Evolutionary conservation across 2,113 vertebrate genomes (phyloP), one percentile per base, ranked within the genome.

Genomic region (Paracanthobrama guichenoti): DNA sequence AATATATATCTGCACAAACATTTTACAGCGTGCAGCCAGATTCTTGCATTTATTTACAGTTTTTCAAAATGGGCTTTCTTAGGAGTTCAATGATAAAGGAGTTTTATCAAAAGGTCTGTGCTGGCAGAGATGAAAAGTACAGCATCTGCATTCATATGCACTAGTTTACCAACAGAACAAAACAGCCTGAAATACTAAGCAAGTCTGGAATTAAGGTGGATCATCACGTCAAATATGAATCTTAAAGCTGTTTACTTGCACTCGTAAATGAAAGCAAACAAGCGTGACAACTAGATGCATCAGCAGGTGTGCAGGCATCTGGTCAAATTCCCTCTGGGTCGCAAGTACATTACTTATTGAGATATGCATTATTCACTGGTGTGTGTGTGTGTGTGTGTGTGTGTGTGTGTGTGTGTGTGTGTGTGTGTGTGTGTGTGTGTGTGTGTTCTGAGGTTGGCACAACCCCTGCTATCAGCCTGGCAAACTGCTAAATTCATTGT

Each of bases 221-320:
- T 85, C 39, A 86, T 62, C 67, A 55, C 59, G 90, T 86, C 87
- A 88, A 87, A 90, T 85, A 88, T 74, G 84, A 79, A 86, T 87
- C 84, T 90, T 86, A 91, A 88, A 89, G 82, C 87, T 82, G 88
- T 91, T 92, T 91, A 89, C 88, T 88, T 89, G 76, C 86, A 55
- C 83, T 85, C 89, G 82, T 89, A 92, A 92, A 92, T 88, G 75
- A 87, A 89, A 91, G 89, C 87, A 83, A 86, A 80, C 74, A 82
- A 87, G 88, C 84, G 88, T 90, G 89, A 89, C 89, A 88, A 90
- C 87, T 90, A 86, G 87, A 90, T 89, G 85, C 86, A 88, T 90
- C 87, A 90, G 69, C 92, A 92, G 90, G 91, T 93, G 91, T 86
- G 79, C 60, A 84, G 86, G 89, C 91, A 93, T 90, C 90, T 92